Conservation (phyloP, 2,888 invertebrate species). For the Julus scandinavius region DNA sequence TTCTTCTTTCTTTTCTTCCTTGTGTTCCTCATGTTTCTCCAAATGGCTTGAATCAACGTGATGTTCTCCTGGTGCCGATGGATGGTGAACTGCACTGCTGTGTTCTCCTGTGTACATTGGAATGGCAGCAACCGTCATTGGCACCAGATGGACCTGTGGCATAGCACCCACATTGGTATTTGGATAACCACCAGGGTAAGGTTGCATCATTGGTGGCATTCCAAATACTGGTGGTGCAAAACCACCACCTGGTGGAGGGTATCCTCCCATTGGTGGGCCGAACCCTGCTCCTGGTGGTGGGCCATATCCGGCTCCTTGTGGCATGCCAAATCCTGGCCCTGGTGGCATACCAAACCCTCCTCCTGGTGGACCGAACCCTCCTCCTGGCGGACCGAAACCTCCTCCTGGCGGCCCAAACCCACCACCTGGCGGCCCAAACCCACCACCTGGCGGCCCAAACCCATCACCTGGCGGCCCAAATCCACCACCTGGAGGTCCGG, state of each 20-base stretch:
- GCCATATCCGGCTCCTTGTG: too few species aligned
- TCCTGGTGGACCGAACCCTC: too few species aligned
- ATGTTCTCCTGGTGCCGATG: not conserved
- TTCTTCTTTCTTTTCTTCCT: too few species aligned
- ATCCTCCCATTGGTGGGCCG: conserved; percentile 21
- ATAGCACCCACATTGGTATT: not conserved
- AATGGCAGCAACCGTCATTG: not conserved
- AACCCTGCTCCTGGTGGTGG: not conserved
- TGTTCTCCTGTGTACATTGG: not conserved
- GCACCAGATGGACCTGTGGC: not conserved
- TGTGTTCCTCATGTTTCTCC: not conserved
- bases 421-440: not conserved
- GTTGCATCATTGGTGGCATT: conserved; percentile 25
- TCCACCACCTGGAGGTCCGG: not conserved
- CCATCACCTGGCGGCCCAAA: not conserved
- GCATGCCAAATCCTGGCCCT: too few species aligned
- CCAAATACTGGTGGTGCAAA: conserved; percentile 23
- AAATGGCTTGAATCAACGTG: not conserved
- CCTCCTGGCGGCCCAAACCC: not conserved
- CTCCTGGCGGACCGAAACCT: too few species aligned
- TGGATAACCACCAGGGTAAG: conserved; percentile 20
- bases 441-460: not conserved
- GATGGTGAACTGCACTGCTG: not conserved
- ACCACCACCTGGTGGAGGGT: conserved; percentile 23
- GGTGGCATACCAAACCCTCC: too few species aligned